Evolutionary conservation across 2,113 vertebrate species (phyloP).

Genomic region (Siniperca chuatsi): DNA sequence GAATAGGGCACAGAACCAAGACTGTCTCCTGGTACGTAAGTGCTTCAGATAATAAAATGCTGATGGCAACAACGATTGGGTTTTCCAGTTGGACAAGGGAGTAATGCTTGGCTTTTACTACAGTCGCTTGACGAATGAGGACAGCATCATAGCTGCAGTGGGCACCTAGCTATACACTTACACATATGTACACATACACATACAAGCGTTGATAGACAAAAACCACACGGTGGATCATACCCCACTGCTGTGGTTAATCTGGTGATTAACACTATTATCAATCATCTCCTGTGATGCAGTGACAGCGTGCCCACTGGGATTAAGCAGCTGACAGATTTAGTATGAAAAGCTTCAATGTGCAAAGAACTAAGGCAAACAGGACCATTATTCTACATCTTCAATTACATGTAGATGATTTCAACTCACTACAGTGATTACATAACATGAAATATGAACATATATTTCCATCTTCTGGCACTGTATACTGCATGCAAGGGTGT

Average conservation of each 20-base stretch:
- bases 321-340: slow-evolving; percentile 60
- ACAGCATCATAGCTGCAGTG: slow-evolving; percentile 30
- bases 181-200: slow-evolving; percentile 18
- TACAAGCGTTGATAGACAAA: slow-evolving; percentile 62
- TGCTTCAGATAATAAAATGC: slow-evolving; percentile 41
- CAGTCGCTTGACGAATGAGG: slow-evolving; percentile 38
- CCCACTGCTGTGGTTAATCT: slow-evolving; percentile 52
- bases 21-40: slow-evolving; percentile 7
- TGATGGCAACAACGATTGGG: slow-evolving; percentile 23
- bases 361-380: slow-evolving; percentile 15
- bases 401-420: background rate
- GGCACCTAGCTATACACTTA: slow-evolving; percentile 26
- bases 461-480: background rate
- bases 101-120: slow-evolving; percentile 26
- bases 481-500: background rate
- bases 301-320: slow-evolving; percentile 56
- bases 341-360: slow-evolving; percentile 47
- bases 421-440: background rate
- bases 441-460: slow-evolving; percentile 19
- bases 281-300: slow-evolving; percentile 63
- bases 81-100: slow-evolving; percentile 37
- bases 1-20: slow-evolving; percentile 24
- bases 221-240: slow-evolving; percentile 53
- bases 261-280: slow-evolving; percentile 71
- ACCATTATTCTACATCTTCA: slow-evolving; percentile 8